Base-by-base conservation (phyloP, 2,888 invertebrate genomes). In the Apamea epomidion region DNA sequence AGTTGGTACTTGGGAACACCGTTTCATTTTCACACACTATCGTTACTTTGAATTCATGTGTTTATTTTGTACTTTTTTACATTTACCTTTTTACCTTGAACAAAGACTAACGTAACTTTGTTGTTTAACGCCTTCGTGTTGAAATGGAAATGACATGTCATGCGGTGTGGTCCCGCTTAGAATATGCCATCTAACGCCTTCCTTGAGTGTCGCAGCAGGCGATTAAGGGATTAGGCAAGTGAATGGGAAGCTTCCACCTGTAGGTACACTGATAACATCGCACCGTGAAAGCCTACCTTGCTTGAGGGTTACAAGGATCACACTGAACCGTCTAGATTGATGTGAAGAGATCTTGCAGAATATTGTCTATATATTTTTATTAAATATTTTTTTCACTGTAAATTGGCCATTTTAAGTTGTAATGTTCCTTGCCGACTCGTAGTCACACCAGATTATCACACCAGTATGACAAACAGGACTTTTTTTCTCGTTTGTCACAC, bases 241-340 rank as follows among this genome's bases (percentile, higher is more conserved):
- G 85, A 85, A 86, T 85, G 73, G 88, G 75, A 84, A 75, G 62
- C 78, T 76, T 86, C 70, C 70, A 86, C 88, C 88, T 86, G 86
- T 86, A 78, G 88, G 75, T 81, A 85, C 82, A 86, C 73, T 88
- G 86, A 88, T 86, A 86, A 86, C 86, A 86, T 86, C 78, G 82
- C 45, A 65, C 45, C 42, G 74, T 85, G 75, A 88, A 85, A 88
- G 88, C 86, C 54, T 70, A 37, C 68, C 69, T 85, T 68, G 82
- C 68, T 74, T 73, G 32, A 80, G 68, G 42, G 62, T 78, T 64
- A 62, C 64, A 6, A 18, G 42, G 70, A 67, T 78, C 67, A 74
- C 58, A 78, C 70, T 75, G 51, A 48, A 71, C 37, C 25, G 37
- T 25, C 60, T 64, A 84, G 84, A 78, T 87, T 83, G 62, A 83